Percentiles rank a stretch among this genome's conserved stretches.
These are phyloP conservation scores for Stomorhina lunata DNA, from an alignment of 2,888 invertebrate species.

Conservation along the genomic window DNA sequence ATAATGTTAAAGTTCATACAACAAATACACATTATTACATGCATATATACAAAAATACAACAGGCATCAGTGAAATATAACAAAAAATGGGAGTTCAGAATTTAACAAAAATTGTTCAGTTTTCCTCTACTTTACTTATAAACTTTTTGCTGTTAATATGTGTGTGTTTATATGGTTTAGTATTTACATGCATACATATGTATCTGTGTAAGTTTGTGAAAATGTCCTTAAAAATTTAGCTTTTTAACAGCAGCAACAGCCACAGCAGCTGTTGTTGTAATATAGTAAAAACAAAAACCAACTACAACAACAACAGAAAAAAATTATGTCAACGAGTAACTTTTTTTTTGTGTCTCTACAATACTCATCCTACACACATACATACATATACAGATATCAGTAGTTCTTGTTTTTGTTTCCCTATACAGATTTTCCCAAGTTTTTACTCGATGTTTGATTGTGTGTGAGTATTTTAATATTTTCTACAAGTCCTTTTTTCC, in stretches of 20 bases:
- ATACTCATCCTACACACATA: slow-evolving; percentile 71
- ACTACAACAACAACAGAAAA: slow-evolving; percentile 38
- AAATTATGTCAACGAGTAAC: slow-evolving; percentile 78
- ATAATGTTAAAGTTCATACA: slow-evolving; percentile 57
- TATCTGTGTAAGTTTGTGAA: slow-evolving; percentile 46
- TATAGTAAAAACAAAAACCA: slow-evolving; percentile 31
- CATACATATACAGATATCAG: not conserved
- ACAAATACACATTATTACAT: slow-evolving; percentile 11
- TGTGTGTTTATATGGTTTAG: slow-evolving; percentile 3
- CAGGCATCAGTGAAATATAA: not conserved
- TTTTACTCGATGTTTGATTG: not conserved
- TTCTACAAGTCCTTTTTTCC: slow-evolving; percentile 40
- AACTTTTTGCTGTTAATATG: too few relatives aligned
- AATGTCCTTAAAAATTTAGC: slow-evolving; percentile 37
- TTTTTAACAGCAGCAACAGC: slow-evolving; percentile 46
- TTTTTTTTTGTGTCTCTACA: slow-evolving; percentile 41
- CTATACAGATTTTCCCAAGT: not conserved
- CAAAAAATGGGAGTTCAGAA: slow-evolving; percentile 57
- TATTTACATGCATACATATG: slow-evolving; percentile 6
- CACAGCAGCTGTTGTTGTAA: slow-evolving; percentile 39
- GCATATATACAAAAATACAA: not conserved
- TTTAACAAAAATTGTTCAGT: not conserved
- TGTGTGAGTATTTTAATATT: not conserved
- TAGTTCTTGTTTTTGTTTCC: not conserved
- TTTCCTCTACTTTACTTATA: slow-evolving; percentile 1